Evolutionary conservation across 1,140 invertebrate genomes (phyloP), one percentile per base, ranked within the genome.

Genomic region (Papilio helenus): DNA sequence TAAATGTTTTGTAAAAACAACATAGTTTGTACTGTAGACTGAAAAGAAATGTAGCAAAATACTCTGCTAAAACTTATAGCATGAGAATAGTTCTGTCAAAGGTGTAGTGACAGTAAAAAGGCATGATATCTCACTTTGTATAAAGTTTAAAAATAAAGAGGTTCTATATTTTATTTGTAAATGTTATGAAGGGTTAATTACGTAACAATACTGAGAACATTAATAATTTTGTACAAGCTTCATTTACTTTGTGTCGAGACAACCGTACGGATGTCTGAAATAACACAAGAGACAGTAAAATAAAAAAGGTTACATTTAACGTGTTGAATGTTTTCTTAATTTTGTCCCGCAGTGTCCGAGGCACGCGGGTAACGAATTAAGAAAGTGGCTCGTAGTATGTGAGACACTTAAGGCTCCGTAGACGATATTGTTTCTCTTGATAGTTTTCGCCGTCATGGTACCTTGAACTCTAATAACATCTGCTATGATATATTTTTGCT

Each of bases 321-420:
- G 87, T 86, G 87, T 86, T 82, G 87, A 92, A 93, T 92, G 93
- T 93, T 93, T 93, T 92, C 92, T 93, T 93, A 94, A 94, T 94
- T 94, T 89, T 87, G 89, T 90, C 91, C 90, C 90, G 88, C 90
- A 90, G 93, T 82, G 92, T 91, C 87, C 86, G 89, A 83, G 85
- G 85, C 84, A 83, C 80, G 88, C 86, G 90, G 88, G 92, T 92
- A 91, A 93, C 90, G 91, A 94, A 94, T 93, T 92, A 94, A 94
- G 91, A 92, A 90, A 91, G 90, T 88, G 87, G 87, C 86, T 84
- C 86, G 82, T 86, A 85, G 88, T 90, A 34, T 68, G 61, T 83
- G 80, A 82, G 85, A 84, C 88, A 87, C 87, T 88, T 89, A 87
- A 84, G 83, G 68, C 78, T 79, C 58, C 79, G 65, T 61, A 79